Evolutionary conservation across 1,140 invertebrate species (phyloP).

Genomic region (Metopolophium dirhodum): DNA sequence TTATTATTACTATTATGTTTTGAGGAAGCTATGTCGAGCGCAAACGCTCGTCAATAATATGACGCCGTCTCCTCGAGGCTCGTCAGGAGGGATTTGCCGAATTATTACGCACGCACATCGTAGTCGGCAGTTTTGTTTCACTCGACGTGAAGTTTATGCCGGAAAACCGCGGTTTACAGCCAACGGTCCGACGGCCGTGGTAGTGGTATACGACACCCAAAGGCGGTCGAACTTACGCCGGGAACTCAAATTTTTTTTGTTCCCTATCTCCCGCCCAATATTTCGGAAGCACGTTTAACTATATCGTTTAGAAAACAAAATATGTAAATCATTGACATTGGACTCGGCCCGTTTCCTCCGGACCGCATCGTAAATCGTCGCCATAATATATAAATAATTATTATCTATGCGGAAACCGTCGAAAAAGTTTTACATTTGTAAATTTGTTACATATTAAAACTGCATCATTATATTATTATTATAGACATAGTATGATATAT

Average conservation of each 20-base stretch:
- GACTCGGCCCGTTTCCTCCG: not conserved
- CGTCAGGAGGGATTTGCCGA: conserved; percentile 15
- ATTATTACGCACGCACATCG: not conserved
- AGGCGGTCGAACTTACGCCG: not conserved
- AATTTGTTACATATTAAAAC: not conserved
- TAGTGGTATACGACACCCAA: not conserved
- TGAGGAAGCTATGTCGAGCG: not conserved
- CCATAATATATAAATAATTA: not conserved
- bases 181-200: no score
- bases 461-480: no score
- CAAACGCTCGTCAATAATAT: not conserved
- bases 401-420: not conserved
- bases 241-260: not conserved
- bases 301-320: not conserved
- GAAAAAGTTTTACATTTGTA: not conserved
- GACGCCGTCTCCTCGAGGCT: not conserved
- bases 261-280: not conserved
- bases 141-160: not conserved
- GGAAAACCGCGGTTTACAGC: not conserved
- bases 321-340: not conserved
- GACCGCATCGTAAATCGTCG: not conserved
- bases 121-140: not conserved
- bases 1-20: not conserved
- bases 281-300: not conserved
- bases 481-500: not conserved